Base-by-base conservation (phyloP, 2,797 vertebrate species). In the Pipistrellus pipistrellus region DNA sequence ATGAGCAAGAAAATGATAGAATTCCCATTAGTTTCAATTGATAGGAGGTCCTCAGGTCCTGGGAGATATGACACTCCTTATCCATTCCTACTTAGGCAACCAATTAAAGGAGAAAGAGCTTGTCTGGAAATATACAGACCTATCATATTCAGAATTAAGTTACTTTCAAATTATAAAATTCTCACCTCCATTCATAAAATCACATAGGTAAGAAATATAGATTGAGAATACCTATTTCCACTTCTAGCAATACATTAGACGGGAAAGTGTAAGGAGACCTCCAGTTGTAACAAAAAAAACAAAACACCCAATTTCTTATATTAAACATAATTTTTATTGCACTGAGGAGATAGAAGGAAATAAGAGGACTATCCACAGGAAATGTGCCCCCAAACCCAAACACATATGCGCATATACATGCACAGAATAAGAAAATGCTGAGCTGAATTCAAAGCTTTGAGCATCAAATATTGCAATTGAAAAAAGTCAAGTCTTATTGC, bases 391-490 rank as follows among this genome's bases (percentile, higher is more conserved):
- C 53, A 91, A 62, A 30, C 12, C 21, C 73, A 51, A 84, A 91
- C 38, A 90, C 27, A 82, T 32, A 10, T 27, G 21, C 32, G 8
- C 38, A 53, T 2, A 13, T 6, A 53, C 4, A 81, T 3, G 23
- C 35, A 73, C 27, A 80, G 30, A 57, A 76, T 27, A 66, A 78
- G 44, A 18, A 90, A 94, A 88, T 15, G 11, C 25, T 69, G 44
- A 84, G 38, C 25, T 88, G 32, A 95, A 91, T 85, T 71, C 35
- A 90, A 87, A 95, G 41, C 1, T 84, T 92, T 76, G 18, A 72
- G 35, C 2, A 85, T 81, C 55, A 85, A 72, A 51, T 8, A 89
- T 8, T 84, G 15, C 18, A 83, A 57, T 53, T 68, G 2, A 75
- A 93, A 48, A 48, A 13, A 35, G 64, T 17, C 30, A 75, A 11